A percentile compares a stretch with the other conserved stretches of the same genome.
phyloP scores from a whole-genome alignment of 2,113 vertebrate genomes.

The Hystrix brachyura region DNA sequence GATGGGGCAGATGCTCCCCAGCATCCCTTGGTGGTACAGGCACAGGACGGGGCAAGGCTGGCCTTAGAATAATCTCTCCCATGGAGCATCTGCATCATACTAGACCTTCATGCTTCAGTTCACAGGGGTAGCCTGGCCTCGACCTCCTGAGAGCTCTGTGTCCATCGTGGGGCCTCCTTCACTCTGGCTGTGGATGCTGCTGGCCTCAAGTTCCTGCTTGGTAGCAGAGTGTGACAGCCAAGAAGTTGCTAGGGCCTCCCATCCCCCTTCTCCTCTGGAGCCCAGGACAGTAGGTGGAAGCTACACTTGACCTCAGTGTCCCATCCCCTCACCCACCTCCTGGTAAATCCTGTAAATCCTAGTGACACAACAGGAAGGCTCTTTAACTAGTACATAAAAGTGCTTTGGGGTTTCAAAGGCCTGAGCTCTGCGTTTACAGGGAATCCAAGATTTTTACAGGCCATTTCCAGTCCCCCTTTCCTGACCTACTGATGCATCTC shows the following conservation, averaged over 20 bases:
- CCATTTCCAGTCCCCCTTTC: slow-evolving; percentile 65
- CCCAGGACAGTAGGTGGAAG: neutral
- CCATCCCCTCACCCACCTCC: neutral
- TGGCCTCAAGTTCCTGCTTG: neutral
- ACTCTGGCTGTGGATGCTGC: neutral
- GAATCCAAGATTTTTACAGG: slow-evolving; percentile 66
- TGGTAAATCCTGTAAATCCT: slow-evolving; percentile 69
- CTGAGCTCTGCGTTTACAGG: slow-evolving; percentile 65
- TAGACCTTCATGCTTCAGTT: neutral
- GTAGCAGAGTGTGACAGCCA: neutral
- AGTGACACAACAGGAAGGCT: slow-evolving; percentile 76
- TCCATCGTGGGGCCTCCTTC: neutral
- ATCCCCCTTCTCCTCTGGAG: slow-evolving; percentile 12
- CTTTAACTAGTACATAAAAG: slow-evolving; percentile 84
- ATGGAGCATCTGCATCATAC: neutral
- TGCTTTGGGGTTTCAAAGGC: slow-evolving; percentile 76
- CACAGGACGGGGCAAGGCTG: neutral
- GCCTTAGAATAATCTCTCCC: neutral
- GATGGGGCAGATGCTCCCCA: neutral
- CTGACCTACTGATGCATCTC: slow-evolving; percentile 48
- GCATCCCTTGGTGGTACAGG: neutral
- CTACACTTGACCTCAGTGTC: slow-evolving; percentile 56
- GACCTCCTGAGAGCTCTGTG: neutral
- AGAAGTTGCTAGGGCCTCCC: neutral
- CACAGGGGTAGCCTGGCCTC: neutral